Conservation (phyloP, 2,113 vertebrate genomes). For the Colius striatus region DNA sequence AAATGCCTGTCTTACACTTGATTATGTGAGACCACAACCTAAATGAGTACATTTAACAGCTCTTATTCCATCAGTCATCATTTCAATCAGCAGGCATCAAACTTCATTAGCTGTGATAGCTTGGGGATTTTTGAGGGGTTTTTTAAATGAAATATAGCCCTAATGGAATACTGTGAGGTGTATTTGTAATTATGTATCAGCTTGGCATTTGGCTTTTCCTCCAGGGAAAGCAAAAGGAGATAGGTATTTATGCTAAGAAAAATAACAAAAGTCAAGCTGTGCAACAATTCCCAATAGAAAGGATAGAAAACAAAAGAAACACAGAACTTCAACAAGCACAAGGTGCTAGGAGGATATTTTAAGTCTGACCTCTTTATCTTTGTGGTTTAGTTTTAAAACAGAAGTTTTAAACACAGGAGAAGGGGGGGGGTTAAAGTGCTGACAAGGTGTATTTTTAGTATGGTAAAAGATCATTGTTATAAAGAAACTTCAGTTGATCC, state of each 20-base stretch:
- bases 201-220: neutral
- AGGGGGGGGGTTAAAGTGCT: neutral
- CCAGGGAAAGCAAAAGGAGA: neutral
- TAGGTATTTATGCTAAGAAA: neutral
- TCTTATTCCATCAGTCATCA: conserved; percentile 38
- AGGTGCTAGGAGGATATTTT: neutral
- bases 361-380: neutral
- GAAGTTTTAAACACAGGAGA: neutral
- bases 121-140: neutral
- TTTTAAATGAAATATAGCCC: conserved; percentile 21
- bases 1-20: neutral
- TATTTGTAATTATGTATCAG: conserved; percentile 27
- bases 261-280: neutral
- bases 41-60: conserved; percentile 20
- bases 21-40: neutral
- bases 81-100: conserved; percentile 42
- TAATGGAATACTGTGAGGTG: neutral
- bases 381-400: neutral
- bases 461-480: neutral
- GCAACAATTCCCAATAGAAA: neutral
- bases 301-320: neutral
- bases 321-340: neutral
- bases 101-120: conserved; percentile 53
- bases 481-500: neutral
- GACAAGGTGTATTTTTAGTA: neutral